Conservation (phyloP, 2,797 vertebrate genomes). For the Gymnoscopelus microlampas region DNA sequence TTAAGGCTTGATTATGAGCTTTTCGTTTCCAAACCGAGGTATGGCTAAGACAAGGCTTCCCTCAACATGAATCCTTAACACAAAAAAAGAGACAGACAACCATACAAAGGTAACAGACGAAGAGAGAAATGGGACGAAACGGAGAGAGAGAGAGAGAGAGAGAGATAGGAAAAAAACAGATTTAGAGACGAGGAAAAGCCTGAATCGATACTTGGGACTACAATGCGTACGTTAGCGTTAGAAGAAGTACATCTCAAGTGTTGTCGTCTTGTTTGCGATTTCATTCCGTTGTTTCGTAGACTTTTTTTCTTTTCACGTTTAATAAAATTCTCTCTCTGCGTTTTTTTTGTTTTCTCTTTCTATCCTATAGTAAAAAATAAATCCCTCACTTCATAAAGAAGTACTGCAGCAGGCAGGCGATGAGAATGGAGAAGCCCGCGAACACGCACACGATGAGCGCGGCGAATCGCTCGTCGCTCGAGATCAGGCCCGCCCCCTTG, state of each 20-base stretch:
- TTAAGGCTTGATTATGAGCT: conserved; percentile 84
- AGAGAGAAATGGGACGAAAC: conserved; percentile 67
- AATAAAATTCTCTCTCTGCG: conserved; percentile 50
- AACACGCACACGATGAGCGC: conserved; percentile 93
- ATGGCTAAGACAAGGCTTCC: conserved; percentile 84
- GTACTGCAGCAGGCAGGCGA: conserved; percentile 97
- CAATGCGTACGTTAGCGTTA: conserved; percentile 83
- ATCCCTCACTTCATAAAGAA: conserved; percentile 97
- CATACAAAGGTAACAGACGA: conserved; percentile 81
- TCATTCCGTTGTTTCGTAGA: conserved; percentile 72
- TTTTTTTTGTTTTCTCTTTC: conserved; percentile 76
- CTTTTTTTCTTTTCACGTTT: conserved; percentile 20
- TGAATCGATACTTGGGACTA: conserved; percentile 62
- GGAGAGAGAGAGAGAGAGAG: conserved; percentile 54
- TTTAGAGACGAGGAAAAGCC: conserved; percentile 51
- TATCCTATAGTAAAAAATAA: conserved; percentile 67
- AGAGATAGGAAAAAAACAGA: conserved; percentile 17
- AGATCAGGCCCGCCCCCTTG: conserved; percentile 85
- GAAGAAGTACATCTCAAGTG: conserved; percentile 86
- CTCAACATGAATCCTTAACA: conserved; percentile 64
- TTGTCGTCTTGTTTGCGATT: conserved; percentile 63
- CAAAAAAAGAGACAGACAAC: conserved; percentile 67
- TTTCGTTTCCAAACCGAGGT: conserved; percentile 89
- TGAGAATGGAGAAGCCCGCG: conserved; percentile 91
- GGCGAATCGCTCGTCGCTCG: conserved; percentile 95